Evolutionary conservation across 2,888 invertebrate species (phyloP).

Genomic region (Myopa tessellatipennis): DNA sequence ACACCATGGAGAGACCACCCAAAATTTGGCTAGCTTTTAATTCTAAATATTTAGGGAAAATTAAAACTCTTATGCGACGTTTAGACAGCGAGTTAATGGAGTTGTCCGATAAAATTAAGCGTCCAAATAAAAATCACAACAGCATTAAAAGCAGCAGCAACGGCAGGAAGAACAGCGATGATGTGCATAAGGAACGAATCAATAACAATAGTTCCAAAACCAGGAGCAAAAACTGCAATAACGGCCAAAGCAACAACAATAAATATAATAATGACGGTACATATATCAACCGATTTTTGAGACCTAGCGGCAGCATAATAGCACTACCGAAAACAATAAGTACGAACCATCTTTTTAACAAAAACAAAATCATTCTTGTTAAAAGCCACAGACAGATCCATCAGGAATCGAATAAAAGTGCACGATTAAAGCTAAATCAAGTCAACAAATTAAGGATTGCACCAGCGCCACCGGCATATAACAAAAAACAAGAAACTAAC

Average conservation of each 20-base stretch:
- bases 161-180: slow-evolving; percentile 43
- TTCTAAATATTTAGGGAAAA: slow-evolving; percentile 52
- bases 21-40: slow-evolving; percentile 42
- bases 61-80: slow-evolving; percentile 56
- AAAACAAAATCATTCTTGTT: slow-evolving; percentile 10
- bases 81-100: slow-evolving; percentile 55
- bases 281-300: neutral
- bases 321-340: neutral
- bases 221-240: no score
- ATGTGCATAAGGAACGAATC: neutral
- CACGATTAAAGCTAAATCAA: neutral
- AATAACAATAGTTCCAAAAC: no score
- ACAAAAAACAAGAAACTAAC: neutral
- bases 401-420: neutral
- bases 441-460: no score
- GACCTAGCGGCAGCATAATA: neutral
- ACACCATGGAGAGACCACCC: slow-evolving; percentile 45
- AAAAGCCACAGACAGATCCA: neutral
- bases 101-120: slow-evolving; percentile 28
- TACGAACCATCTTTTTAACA: neutral
- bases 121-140: slow-evolving; percentile 41
- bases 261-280: neutral
- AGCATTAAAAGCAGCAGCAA: slow-evolving; percentile 45
- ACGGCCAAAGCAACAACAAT: neutral
- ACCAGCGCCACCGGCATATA: no score